A percentile compares a stretch with the other conserved stretches of the same genome.
phyloP scores from a whole-genome alignment of 2,113 vertebrate species.

The Pampusana beccarii region DNA sequence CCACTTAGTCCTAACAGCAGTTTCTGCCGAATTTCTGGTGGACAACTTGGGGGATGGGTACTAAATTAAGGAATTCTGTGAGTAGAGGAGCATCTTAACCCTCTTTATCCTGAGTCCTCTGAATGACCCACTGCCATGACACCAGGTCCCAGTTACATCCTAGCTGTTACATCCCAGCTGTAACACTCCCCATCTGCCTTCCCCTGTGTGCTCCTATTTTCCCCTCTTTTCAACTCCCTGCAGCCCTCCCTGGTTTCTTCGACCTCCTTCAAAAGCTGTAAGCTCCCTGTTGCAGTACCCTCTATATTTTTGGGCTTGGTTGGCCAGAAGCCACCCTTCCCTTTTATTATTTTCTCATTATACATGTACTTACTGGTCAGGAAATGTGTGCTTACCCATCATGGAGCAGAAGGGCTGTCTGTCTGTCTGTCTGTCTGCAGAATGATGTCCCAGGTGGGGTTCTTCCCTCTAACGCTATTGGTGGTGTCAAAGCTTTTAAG shows the following conservation, averaged over 20 bases:
- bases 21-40: background rate
- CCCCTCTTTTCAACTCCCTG: background rate
- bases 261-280: background rate
- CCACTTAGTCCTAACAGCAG: background rate
- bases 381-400: background rate
- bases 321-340: background rate
- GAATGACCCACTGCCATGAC: background rate
- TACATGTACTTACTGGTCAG: accelerated
- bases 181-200: accelerated
- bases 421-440: background rate
- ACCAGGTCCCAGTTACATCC: background rate
- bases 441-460: background rate
- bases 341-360: background rate
- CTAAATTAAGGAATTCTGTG: background rate
- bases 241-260: background rate
- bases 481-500: background rate
- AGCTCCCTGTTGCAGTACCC: background rate
- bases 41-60: too few species aligned
- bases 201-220: background rate
- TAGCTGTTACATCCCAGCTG: background rate
- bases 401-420: background rate
- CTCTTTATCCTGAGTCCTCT: background rate
- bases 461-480: background rate
- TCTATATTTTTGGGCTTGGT: background rate
- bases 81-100: background rate